These are phyloP conservation scores for Trichopoda pennipes DNA, from an alignment of 2,888 invertebrate genomes.

Conservation along the genomic window DNA sequence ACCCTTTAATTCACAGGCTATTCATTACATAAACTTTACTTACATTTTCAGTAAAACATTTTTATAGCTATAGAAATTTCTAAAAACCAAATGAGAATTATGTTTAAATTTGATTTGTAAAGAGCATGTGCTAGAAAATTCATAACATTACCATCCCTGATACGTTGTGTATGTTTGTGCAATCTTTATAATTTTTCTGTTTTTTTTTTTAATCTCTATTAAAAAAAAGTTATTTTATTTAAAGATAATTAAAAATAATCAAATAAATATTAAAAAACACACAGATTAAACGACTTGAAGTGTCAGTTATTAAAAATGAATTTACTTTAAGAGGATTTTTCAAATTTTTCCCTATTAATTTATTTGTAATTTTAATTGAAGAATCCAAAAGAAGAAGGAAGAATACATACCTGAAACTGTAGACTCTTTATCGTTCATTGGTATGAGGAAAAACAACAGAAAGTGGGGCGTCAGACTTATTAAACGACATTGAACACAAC, in stretches of 20 bases:
- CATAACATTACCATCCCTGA: too few relatives aligned
- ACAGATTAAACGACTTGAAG: neutral
- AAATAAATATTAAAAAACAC: neutral
- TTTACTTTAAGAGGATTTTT: neutral
- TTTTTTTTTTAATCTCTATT: neutral
- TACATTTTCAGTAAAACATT: too few relatives aligned
- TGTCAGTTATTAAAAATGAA: slow-evolving; percentile 11
- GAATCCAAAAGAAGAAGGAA: neutral
- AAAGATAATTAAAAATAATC: neutral
- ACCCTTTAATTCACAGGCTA: too few relatives aligned
- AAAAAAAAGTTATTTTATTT: neutral
- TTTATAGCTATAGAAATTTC: too few relatives aligned
- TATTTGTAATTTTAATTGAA: neutral
- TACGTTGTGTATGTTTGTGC: neutral
- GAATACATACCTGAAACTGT: slow-evolving; percentile 36
- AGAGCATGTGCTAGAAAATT: too few relatives aligned
- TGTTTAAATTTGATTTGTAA: too few relatives aligned
- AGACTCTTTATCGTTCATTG: slow-evolving; percentile 56
- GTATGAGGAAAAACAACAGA: slow-evolving; percentile 38
- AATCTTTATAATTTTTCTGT: neutral
- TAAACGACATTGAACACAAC: slow-evolving; percentile 41
- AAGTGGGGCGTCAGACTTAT: slow-evolving; percentile 43
- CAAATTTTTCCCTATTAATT: neutral
- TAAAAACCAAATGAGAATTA: too few relatives aligned
- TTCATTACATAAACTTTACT: too few relatives aligned